Evolutionary conservation across 1,140 invertebrate genomes (phyloP), one percentile per base, ranked within the genome.

Genomic region (Brachionus manjavacas): DNA sequence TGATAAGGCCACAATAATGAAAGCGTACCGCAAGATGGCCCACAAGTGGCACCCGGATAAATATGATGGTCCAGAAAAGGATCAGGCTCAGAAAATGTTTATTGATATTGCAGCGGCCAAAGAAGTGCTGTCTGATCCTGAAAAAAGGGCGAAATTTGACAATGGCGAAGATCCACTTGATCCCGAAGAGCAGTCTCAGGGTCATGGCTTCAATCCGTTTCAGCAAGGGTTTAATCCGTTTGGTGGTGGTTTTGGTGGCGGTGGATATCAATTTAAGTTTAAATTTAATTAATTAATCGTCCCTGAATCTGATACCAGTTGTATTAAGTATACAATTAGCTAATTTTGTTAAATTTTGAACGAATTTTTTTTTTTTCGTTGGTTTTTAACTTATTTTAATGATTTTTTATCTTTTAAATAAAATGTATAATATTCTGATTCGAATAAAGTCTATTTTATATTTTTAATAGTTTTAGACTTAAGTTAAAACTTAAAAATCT

Each of bases 41-140:
- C 99, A 97, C 90, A 95, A 98, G 90, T 89, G 97, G 60, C 98
- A 99, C 93, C 98, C 98, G 23, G 98, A 99, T 96, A 87, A 97
- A 99, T 99, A 94, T 88, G 93, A 94, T 85, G 93, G 93, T 6
- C 94, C 96, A 76, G 94, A 95, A 86, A 99, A 99, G 90, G 96
- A 97, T 88, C 91, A 93, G 39, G 97, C 98, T 0, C 94, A 99
- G 89, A 97, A 97, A 88, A 98, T 94, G 90, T 99, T 99, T 87
- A 98, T 99, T 85, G 97, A 99, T 88, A 96, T 99, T 87, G 97
- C 97, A 12, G 95, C 96, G 55, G 98, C 98, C 20, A 99, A 99
- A 91, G 98, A 99, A 91, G 97, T 96, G 41, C 89, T 94, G 14
- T 92, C 92, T 74, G 92, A 94, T 91, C 91, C 92, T 85, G 95